Evolutionary conservation across 2,888 invertebrate genomes (phyloP).

Genomic region (Coremacera marginata): DNA sequence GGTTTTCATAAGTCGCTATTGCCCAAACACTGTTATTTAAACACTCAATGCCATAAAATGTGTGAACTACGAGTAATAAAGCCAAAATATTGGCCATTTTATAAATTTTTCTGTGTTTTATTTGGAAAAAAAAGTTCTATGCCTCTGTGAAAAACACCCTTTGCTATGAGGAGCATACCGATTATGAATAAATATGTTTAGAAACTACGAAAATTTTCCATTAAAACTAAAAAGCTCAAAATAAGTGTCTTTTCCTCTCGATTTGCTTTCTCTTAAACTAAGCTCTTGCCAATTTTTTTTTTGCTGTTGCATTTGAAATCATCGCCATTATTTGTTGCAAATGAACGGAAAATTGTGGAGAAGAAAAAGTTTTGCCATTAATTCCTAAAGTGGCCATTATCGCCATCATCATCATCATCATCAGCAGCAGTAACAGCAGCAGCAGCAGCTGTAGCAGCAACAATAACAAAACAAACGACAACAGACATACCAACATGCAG

Average conservation of each 20-base stretch:
- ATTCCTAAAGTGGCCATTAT: constrained; percentile 58
- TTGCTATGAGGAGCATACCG: too few relatives aligned
- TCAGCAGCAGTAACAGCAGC: constrained; percentile 42
- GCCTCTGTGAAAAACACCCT: too few relatives aligned
- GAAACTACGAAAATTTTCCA: neutral
- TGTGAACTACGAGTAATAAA: too few relatives aligned
- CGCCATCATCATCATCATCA: constrained; percentile 43
- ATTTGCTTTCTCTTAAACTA: neutral
- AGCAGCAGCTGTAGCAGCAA: constrained; percentile 34
- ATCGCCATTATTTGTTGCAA: constrained; percentile 55
- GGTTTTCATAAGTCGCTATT: too few relatives aligned
- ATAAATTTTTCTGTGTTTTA: too few relatives aligned
- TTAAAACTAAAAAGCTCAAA: neutral
- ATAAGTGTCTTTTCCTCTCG: constrained; percentile 11
- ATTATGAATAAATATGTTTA: neutral
- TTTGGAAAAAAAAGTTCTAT: too few relatives aligned
- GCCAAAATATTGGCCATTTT: too few relatives aligned
- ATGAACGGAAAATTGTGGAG: constrained; percentile 49
- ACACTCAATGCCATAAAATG: too few relatives aligned
- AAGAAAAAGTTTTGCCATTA: constrained; percentile 57
- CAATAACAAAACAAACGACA: constrained; percentile 4
- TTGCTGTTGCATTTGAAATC: constrained; percentile 25
- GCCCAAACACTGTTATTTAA: too few relatives aligned
- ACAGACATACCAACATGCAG: neutral
- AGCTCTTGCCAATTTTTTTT: neutral